These are phyloP conservation scores for Frieseomelitta varia DNA, from an alignment of 1,140 invertebrate genomes.

Conservation along the genomic window DNA sequence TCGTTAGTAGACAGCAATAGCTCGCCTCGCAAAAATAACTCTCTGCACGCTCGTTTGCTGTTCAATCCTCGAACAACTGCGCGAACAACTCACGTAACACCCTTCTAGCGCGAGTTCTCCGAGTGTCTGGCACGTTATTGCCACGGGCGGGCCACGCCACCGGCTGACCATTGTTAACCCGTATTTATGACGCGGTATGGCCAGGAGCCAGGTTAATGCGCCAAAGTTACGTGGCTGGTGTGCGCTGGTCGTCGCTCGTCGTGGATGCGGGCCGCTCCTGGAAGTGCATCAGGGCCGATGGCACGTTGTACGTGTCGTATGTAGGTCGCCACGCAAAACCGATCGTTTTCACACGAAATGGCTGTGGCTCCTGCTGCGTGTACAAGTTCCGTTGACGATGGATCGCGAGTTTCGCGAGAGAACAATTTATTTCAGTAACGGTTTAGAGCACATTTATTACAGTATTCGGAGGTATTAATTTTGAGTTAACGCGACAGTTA, in stretches of 20 bases:
- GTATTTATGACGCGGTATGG: constrained; percentile 76
- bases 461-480: too few relatives aligned
- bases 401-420: constrained; percentile 6
- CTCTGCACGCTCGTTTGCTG: background rate
- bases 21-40: background rate
- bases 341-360: constrained; percentile 34
- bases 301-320: background rate
- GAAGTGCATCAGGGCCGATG: constrained; percentile 23
- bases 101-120: background rate
- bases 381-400: constrained; percentile 8
- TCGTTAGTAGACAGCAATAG: background rate
- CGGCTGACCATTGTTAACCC: constrained; percentile 63
- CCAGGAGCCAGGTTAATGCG: constrained; percentile 74
- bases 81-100: too few relatives aligned
- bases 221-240: constrained; percentile 61
- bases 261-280: constrained; percentile 23
- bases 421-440: too few relatives aligned
- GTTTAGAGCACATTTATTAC: too few relatives aligned
- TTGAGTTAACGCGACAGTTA: too few relatives aligned
- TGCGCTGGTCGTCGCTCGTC: constrained; percentile 20
- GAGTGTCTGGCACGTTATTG: constrained; percentile 31
- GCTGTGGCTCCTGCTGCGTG: background rate
- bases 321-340: constrained; percentile 39
- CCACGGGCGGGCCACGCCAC: constrained; percentile 11
- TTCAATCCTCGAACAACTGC: background rate